These are phyloP conservation scores for Oenanthe oenanthe DNA, from an alignment of 2,113 vertebrate species.

Conservation along the genomic window DNA sequence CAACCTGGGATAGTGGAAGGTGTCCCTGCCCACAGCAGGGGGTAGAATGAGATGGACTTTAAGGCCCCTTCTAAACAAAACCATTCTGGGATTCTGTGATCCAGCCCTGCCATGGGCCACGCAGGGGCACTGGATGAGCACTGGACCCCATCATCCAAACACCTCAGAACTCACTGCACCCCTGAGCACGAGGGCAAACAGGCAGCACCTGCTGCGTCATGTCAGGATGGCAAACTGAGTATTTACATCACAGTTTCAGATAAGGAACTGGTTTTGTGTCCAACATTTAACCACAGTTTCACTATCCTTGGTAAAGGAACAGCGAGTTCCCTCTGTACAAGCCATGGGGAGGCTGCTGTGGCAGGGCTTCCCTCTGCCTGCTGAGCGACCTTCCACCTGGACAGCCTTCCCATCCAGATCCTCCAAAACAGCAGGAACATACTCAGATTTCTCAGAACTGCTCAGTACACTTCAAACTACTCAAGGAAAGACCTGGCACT, in stretches of 20 bases:
- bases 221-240: not conserved
- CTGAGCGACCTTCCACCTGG: not conserved
- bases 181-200: fast-evolving
- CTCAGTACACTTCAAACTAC: not conserved
- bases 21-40: not conserved
- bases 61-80: not conserved
- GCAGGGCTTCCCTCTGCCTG: not conserved
- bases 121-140: not conserved
- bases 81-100: not conserved
- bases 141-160: not conserved
- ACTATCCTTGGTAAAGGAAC: not conserved
- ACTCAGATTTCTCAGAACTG: not conserved
- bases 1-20: not conserved
- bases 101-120: fast-evolving
- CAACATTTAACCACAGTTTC: not conserved
- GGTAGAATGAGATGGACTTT: not conserved
- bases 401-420: not conserved
- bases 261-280: not conserved
- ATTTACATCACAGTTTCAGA: not conserved
- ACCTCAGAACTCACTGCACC: not conserved
- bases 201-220: not conserved
- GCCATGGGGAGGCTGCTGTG: not conserved
- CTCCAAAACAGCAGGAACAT: not conserved
- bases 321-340: not conserved
- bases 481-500: not conserved